Evolutionary conservation across 2,888 invertebrate species (phyloP).

Genomic region (Cylloceria caligata): DNA sequence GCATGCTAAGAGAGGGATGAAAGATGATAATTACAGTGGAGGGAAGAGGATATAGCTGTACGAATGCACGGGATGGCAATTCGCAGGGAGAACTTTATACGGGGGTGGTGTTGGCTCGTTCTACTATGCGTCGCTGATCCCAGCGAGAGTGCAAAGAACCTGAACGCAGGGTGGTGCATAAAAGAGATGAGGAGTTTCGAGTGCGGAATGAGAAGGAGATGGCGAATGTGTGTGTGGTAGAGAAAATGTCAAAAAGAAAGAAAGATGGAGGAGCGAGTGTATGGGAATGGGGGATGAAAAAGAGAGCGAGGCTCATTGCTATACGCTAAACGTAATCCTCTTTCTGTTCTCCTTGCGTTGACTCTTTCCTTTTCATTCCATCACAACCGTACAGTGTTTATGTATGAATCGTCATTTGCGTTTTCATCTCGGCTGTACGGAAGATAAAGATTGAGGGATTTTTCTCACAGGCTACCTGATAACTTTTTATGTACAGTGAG

Average conservation of each 20-base stretch:
- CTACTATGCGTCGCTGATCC: slow-evolving; percentile 46
- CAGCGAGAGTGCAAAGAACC: slow-evolving; percentile 66
- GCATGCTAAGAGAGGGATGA: slow-evolving; percentile 46
- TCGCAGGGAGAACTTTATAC: slow-evolving; percentile 78
- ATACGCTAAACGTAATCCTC: slow-evolving; percentile 39
- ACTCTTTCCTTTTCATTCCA: slow-evolving; percentile 19
- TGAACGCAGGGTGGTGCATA: slow-evolving; percentile 36
- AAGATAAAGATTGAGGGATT: slow-evolving; percentile 9
- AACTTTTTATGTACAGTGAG: neutral
- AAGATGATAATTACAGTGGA: slow-evolving; percentile 41
- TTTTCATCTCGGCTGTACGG: neutral
- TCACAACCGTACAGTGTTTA: neutral
- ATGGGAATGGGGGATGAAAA: slow-evolving; percentile 39
- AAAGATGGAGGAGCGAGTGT: slow-evolving; percentile 17
- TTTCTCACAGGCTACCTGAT: neutral
- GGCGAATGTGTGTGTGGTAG: slow-evolving; percentile 15
- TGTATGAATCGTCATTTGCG: slow-evolving; percentile 46
- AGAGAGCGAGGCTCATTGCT: slow-evolving; percentile 26
- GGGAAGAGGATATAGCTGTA: slow-evolving; percentile 61
- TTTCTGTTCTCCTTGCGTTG: slow-evolving; percentile 1
- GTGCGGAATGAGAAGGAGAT: slow-evolving; percentile 34
- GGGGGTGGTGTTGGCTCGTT: slow-evolving; percentile 68
- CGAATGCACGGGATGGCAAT: slow-evolving; percentile 77
- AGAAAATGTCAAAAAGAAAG: slow-evolving; percentile 40
- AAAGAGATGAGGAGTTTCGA: slow-evolving; percentile 50